Evolutionary conservation across 2,797 vertebrate genomes (phyloP).

Genomic region (Yasuhikotakia modesta): DNA sequence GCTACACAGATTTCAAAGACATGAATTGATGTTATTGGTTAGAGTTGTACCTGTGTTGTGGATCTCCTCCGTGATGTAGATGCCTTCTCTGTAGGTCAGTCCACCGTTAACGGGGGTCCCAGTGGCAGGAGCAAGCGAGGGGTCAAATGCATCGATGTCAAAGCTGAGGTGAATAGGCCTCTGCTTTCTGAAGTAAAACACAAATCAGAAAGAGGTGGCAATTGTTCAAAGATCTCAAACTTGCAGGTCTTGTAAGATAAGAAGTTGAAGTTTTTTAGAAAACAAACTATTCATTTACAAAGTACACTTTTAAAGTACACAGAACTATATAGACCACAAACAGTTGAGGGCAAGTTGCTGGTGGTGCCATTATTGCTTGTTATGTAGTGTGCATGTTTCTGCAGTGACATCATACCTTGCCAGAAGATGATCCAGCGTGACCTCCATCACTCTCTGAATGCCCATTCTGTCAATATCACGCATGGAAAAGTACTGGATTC

Average conservation of each 20-base stretch:
- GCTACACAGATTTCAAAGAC: too few species aligned
- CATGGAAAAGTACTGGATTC: constrained; percentile 96
- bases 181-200: constrained; percentile 79
- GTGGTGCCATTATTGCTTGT: not conserved
- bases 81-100: constrained; percentile 96
- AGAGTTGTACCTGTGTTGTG: constrained; percentile 87
- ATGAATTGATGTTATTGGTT: too few species aligned
- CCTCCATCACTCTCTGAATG: constrained; percentile 97
- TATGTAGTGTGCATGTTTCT: not conserved
- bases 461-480: constrained; percentile 93
- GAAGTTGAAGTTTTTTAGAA: not conserved
- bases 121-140: constrained; percentile 92
- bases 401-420: constrained; percentile 78
- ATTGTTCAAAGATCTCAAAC: constrained; percentile 6
- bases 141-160: constrained; percentile 97
- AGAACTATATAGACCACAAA: not conserved
- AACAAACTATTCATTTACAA: not conserved
- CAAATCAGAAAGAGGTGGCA: not conserved
- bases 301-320: constrained; percentile 5
- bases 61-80: constrained; percentile 95
- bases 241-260: not conserved
- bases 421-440: constrained; percentile 88
- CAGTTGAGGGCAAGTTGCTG: not conserved
- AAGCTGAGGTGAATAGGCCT: constrained; percentile 94
- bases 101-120: constrained; percentile 95